A percentile compares a stretch with the other conserved stretches of the same genome.
Evolutionary conservation across 1,140 invertebrate species (phyloP).

Genomic region (Aricia agestis): DNA sequence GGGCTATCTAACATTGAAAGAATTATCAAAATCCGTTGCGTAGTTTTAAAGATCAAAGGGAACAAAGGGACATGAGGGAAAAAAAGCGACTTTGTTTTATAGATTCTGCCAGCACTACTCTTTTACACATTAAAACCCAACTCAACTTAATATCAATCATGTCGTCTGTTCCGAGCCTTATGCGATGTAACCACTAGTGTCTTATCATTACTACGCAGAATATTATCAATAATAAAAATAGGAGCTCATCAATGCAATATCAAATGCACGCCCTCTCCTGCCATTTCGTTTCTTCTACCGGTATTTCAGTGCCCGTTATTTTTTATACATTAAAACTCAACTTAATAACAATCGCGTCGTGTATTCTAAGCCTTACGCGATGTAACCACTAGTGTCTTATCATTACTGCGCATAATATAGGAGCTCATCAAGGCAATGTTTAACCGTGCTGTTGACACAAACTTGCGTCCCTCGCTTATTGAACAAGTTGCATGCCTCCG

Average conservation of each 20-base stretch:
- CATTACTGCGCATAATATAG: slow-evolving; percentile 16
- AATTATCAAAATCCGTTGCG: too few species aligned
- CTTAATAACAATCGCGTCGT: neutral
- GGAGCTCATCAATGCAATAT: too few species aligned
- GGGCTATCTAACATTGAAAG: too few species aligned
- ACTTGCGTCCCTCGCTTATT: neutral
- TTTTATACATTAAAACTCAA: neutral
- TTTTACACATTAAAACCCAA: neutral
- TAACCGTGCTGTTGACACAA: slow-evolving; percentile 15
- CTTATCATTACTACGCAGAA: neutral
- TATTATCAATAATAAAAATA: too few species aligned
- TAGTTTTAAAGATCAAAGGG: too few species aligned
- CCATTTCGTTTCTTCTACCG: too few species aligned
- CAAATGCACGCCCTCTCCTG: too few species aligned
- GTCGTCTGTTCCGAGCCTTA: neutral
- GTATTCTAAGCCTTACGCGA: neutral
- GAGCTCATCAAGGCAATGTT: slow-evolving; percentile 17
- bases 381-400: slow-evolving; percentile 13
- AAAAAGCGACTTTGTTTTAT: too few species aligned
- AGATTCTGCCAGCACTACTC: too few species aligned
- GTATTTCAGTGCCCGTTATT: too few species aligned
- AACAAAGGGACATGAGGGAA: too few species aligned
- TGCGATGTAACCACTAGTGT: slow-evolving; percentile 2
- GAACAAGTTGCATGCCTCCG: slow-evolving; percentile 18
- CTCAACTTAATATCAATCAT: neutral